phyloP scores from a whole-genome alignment of 1,140 invertebrate species.

The Musca domestica region DNA sequence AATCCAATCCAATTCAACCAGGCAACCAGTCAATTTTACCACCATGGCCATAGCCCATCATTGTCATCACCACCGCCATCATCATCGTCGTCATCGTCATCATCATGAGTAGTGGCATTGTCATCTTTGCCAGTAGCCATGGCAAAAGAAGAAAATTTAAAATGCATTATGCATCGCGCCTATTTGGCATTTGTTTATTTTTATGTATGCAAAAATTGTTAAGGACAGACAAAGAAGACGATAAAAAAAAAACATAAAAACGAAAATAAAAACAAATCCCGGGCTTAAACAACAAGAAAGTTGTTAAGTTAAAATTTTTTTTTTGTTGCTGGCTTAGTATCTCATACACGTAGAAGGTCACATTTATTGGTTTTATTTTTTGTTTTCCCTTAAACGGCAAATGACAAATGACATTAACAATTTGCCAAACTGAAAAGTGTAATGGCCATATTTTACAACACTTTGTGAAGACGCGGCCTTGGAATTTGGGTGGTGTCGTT shows the following conservation, averaged over 20 bases:
- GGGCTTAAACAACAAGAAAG: conserved; percentile 4
- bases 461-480: too few relatives aligned
- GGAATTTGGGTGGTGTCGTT: too few relatives aligned
- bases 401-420: too few relatives aligned
- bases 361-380: conserved; percentile 9
- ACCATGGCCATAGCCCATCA: background rate
- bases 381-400: background rate
- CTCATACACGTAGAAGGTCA: conserved; percentile 18
- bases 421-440: too few relatives aligned
- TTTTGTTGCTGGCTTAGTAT: background rate
- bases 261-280: too few relatives aligned
- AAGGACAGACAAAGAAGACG: conserved; percentile 12
- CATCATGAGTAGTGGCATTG: background rate
- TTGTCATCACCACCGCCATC: background rate
- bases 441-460: too few relatives aligned
- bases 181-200: conserved; percentile 26
- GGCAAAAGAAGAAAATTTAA: conserved; percentile 26
- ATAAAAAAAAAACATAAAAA: too few relatives aligned
- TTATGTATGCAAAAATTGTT: conserved; percentile 52
- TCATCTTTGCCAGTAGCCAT: background rate
- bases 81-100: background rate
- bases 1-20: background rate
- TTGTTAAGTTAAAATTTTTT: background rate
- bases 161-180: conserved; percentile 48
- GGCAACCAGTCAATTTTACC: conserved; percentile 5